Evolutionary conservation across 2,888 invertebrate genomes (phyloP), one percentile per base, ranked within the genome.

Genomic region (Scaptomyza polygonia): DNA sequence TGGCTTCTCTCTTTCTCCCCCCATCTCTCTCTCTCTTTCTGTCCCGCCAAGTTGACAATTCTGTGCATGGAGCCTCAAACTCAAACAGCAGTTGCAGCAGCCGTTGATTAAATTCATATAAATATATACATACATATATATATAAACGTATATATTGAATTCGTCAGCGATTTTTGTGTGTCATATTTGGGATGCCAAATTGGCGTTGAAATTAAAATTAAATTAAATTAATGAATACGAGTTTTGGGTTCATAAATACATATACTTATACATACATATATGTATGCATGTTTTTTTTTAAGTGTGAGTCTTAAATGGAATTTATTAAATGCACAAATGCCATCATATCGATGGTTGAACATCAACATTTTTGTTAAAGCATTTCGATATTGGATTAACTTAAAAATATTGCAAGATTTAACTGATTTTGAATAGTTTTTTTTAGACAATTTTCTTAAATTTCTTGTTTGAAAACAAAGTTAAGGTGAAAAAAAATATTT

Each of bases 201-300:
- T 86, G 80, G 86, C 86, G 86, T 83, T 78, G 86, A 86, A 86
- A 84, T 86, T 84, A 85, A 84, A 79, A 82, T 82, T 79, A 82
- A 82, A 86, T 86, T 83, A 84, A 84, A 79, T 83, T 86, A 84
- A 84, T 84, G 75, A 75, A 74, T 72, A 63, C 74, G 69, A 79
- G 51, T 51, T 67, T 40, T 43, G 65, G 51, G 54, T 59, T 55
- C 40, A 52, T 12, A 55, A 27, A 42, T 11, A 18, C n/a, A n/a
- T n/a, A n/a, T n/a, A n/a, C n/a, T n/a, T n/a, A n/a, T n/a, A n/a
- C n/a, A n/a, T 14, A 43, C 16, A 29, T 3, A 12, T 11, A 25
- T 25, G n/a, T 12, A 14, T 25, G 8, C 40, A n/a, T n/a, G n/a
- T n/a, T n/a, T n/a, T 12, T 21, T 6, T 55, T 5, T 36, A n/a